Evolutionary conservation across 2,797 vertebrate species (phyloP).

Genomic region (Amniataba percoides): DNA sequence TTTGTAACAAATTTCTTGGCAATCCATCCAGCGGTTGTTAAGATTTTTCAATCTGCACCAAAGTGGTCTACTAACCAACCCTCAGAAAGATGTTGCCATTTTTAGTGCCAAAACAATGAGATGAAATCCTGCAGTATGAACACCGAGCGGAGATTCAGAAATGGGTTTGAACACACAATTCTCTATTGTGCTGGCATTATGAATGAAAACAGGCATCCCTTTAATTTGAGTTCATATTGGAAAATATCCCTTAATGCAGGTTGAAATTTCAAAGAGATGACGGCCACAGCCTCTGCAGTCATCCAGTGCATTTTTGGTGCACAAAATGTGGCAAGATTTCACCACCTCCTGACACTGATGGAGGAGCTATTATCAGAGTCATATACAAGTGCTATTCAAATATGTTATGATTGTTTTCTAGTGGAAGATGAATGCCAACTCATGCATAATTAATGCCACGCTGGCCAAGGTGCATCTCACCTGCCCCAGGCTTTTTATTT

Average conservation of each 20-base stretch:
- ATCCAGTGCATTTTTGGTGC: not conserved
- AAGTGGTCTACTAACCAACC: not conserved
- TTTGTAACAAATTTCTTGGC: too few relatives aligned
- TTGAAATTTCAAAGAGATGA: not conserved
- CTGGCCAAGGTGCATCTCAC: constrained; percentile 35
- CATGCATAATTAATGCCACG: constrained; percentile 46
- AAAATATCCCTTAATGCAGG: not conserved
- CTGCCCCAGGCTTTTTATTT: constrained; percentile 23
- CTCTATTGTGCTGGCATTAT: not conserved
- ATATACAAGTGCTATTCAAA: constrained; percentile 28
- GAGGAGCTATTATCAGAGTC: not conserved
- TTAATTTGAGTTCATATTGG: not conserved
- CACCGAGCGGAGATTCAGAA: not conserved
- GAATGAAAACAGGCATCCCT: not conserved
- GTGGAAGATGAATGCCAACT: constrained; percentile 32
- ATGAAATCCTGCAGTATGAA: not conserved
- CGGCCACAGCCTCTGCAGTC: not conserved
- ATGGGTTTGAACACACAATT: too few relatives aligned
- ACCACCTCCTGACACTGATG: not conserved
- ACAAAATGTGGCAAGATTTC: constrained; percentile 4
- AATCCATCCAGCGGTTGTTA: not conserved
- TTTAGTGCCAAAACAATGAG: not conserved
- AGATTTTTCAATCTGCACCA: not conserved
- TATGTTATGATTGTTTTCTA: constrained; percentile 33
- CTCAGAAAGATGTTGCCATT: too few relatives aligned